Base-by-base conservation (phyloP, 2,888 invertebrate genomes). In the Drosophila cyrtoloma region DNA sequence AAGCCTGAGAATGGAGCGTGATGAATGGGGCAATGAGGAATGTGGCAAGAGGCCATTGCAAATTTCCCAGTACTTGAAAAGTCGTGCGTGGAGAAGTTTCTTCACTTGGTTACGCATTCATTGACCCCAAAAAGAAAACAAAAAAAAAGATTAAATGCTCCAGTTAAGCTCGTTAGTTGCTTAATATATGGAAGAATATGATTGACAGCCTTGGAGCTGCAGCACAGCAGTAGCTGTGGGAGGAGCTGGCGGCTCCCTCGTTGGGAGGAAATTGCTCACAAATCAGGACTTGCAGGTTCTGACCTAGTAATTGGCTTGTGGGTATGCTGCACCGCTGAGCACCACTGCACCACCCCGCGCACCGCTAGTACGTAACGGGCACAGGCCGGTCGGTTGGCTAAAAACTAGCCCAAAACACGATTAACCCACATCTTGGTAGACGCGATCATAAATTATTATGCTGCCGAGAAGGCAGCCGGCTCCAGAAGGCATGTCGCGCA, bases 341-440 rank as follows among this genome's bases (percentile, higher is more conserved):
- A 63, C 39, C 51, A 62, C 71, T 67, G 65, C 62, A 71, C 59
- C 66, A 62, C 39, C 33, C 16, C 62, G 58, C 56, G 59, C 70
- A 65, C 64, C 50, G 58, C 51, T 67, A 63, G 37, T 57, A 56
- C 60, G 50, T 56, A 58, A 44, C 55, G 69, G 53, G 59, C 32
- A 35, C 32, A 44, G 58, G 61, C 12, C 4, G 42, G 28, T 37
- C 51, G 51, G 65, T 69, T 78, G 80, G 56, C 67, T 75, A 63
- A 77, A 84, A 90, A 86, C 91, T 93, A 92, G 92, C 92, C 92
- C 89, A 93, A 91, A 92, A 92, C 93, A 93, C 93, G 93, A 93
- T 93, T 93, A 93, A 93, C 93, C 93, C 93, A 93, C 93, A 93
- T 93, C 92, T 92, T 87, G 92, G 92, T 92, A 92, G 92, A 91